A percentile compares a stretch with the other conserved stretches of the same genome.
Evolutionary conservation across 2,888 invertebrate genomes (phyloP).

Genomic region (Caenorhabditis macrosperma): DNA sequence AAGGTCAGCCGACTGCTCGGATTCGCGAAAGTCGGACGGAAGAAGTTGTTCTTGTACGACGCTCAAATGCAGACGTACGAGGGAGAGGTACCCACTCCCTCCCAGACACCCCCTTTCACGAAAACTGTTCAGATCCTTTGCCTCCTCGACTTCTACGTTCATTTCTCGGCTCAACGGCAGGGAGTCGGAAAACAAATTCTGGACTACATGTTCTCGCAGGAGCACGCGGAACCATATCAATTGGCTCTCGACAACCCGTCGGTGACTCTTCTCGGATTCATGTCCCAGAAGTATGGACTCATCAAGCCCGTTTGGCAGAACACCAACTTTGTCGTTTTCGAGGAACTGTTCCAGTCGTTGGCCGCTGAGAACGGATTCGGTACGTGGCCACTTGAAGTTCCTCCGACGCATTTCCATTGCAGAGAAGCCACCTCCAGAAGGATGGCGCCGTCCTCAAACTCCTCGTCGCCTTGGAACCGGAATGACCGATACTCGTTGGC

Average conservation of each 20-base stretch:
- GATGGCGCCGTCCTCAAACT: conserved; percentile 76
- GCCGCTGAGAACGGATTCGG: conserved; percentile 53
- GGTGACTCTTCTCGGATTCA: conserved; percentile 89
- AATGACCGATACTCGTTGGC: conserved; percentile 72
- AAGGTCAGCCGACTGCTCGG: conserved; percentile 83
- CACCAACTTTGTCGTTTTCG: conserved; percentile 91
- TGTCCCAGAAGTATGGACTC: conserved; percentile 88
- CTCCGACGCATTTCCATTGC: neutral
- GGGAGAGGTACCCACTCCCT: conserved; percentile 83
- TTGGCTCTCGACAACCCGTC: conserved; percentile 95
- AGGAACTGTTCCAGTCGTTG: conserved; percentile 85
- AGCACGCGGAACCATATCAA: conserved; percentile 70
- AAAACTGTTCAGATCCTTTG: conserved; percentile 86
- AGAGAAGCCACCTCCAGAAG: conserved; percentile 73
- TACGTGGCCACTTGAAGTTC: neutral
- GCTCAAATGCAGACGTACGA: conserved; percentile 74
- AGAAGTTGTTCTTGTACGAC: conserved; percentile 88
- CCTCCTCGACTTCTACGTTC: conserved; percentile 93
- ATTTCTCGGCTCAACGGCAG: conserved; percentile 88
- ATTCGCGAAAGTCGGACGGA: conserved; percentile 91
- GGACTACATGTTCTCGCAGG: conserved; percentile 87
- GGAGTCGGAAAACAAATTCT: conserved; percentile 91
- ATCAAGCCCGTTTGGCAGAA: conserved; percentile 87
- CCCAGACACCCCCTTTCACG: neutral
- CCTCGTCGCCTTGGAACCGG: conserved; percentile 72